phyloP scores from a whole-genome alignment of 35 echinoderm and acorn worm species.

The Lytechinus pictus region DNA sequence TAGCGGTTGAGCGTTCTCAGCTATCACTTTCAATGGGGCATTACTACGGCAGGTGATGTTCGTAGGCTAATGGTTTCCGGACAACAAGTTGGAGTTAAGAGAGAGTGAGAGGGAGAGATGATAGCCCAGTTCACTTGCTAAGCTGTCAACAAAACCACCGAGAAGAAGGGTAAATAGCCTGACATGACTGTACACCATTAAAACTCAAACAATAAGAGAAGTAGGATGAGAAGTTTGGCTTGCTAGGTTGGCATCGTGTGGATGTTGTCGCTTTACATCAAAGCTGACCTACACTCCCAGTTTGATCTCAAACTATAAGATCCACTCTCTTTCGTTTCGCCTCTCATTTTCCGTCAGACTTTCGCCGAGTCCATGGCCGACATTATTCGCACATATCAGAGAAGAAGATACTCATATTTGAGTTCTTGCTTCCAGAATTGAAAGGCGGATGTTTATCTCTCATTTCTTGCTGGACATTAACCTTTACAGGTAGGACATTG shows the following conservation, averaged over 20 bases:
- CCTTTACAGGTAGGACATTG: neutral
- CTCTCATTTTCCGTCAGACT: neutral
- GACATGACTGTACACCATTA: neutral
- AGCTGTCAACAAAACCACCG: neutral
- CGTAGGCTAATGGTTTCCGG: slow-evolving; percentile 14
- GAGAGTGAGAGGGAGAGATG: neutral
- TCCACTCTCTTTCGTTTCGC: neutral
- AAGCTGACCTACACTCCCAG: neutral
- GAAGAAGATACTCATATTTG: neutral
- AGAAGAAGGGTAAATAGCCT: slow-evolving; percentile 24
- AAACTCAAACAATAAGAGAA: neutral
- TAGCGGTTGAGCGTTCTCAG: neutral
- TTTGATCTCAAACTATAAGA: neutral
- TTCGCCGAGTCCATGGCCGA: neutral
- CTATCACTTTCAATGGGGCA: slow-evolving; percentile 29
- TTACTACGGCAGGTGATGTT: slow-evolving; percentile 8
- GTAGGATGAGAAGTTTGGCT: neutral
- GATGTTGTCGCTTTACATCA: neutral
- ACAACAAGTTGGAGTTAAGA: neutral
- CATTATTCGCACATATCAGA: neutral
- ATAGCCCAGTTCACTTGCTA: slow-evolving; percentile 11
- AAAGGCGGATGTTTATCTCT: neutral
- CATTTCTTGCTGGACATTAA: neutral
- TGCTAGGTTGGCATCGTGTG: neutral
- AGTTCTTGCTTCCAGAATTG: neutral